Evolutionary conservation across 2,888 invertebrate species (phyloP), one percentile per base, ranked within the genome.

Genomic region (Trissonchulus sp.): DNA sequence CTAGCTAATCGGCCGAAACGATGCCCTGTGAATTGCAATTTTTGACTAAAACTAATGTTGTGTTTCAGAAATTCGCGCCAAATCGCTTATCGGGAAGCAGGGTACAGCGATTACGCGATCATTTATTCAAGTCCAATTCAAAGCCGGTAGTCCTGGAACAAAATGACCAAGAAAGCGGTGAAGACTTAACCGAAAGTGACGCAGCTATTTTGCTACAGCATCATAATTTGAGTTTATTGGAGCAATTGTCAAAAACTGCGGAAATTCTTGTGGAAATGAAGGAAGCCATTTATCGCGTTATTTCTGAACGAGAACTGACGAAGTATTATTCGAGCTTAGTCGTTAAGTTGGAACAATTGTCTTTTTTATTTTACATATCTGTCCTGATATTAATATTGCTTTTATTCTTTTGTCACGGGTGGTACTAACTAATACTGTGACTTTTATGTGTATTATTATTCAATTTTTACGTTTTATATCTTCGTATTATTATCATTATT

Each of bases 331-430:
- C 81, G 48, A 79, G 77, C 3, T 81, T 82, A 1, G 83, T 83
- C 65, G 75, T 82, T 30, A 76, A 81, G 33, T 74, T 83, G 36
- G 83, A 83, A 74, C 77, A 82, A 18, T 77, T 83, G 2, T 83
- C 83, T 1, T 74, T 83, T 2, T 75, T 79, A n/a, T 81, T 82
- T 76, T 83, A 83, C 77, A 79, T 83, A 30, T 77, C 80, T 0
- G 79, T 82, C 23, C 77, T 83, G 2, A 80, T 80, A 75, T 76
- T 79, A 48, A 81, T 81, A 0, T 80, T 81, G 79, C 81, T 81
- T 73, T 77, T 83, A 1, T 81, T 82, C 79, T 82, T 83, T 79
- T 81, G 81, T 76, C 82, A 83, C 73, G 81, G 81, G 74, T 83
- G 83, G 83, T 79, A 68, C 65, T 63, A 48, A n/a, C n/a, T n/a